Conservation (phyloP, 1,140 invertebrate genomes). For the Pinna nobilis region DNA sequence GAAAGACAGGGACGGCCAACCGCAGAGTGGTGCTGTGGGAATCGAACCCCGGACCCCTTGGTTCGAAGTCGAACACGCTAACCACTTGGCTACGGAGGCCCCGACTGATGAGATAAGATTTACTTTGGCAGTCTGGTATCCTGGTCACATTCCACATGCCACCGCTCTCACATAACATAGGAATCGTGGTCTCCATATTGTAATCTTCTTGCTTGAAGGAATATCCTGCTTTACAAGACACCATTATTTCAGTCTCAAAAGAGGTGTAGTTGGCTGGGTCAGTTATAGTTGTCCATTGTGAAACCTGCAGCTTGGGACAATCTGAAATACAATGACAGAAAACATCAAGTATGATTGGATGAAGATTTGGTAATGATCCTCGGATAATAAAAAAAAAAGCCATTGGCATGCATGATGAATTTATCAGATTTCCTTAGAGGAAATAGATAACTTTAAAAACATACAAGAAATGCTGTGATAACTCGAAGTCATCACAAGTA, state of each 20-base stretch:
- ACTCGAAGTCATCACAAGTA: neutral
- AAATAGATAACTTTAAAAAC: neutral
- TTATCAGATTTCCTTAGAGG: neutral
- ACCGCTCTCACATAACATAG: slow-evolving; percentile 13
- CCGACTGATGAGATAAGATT: no score
- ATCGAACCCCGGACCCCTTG: no score
- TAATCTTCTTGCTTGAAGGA: slow-evolving; percentile 37
- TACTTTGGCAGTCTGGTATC: slow-evolving; percentile 32
- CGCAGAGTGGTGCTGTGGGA: no score
- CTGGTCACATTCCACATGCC: slow-evolving; percentile 27
- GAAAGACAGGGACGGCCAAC: no score
- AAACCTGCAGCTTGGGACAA: neutral
- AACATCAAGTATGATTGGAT: neutral
- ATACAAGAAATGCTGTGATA: neutral
- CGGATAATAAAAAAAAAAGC: neutral
- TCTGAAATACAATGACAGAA: neutral
- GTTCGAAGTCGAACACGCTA: no score
- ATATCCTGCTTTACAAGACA: slow-evolving; percentile 28
- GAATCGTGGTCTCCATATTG: neutral
- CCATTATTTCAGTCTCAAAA: neutral
- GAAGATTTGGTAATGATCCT: neutral
- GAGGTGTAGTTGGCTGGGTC: neutral
- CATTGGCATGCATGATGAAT: neutral
- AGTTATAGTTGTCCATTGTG: slow-evolving; percentile 4
- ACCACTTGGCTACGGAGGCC: no score